A percentile compares a stretch with the other conserved stretches of the same genome.
Evolutionary conservation across 2,888 invertebrate species (phyloP).

Genomic region (Caenorhabditis uteleia): DNA sequence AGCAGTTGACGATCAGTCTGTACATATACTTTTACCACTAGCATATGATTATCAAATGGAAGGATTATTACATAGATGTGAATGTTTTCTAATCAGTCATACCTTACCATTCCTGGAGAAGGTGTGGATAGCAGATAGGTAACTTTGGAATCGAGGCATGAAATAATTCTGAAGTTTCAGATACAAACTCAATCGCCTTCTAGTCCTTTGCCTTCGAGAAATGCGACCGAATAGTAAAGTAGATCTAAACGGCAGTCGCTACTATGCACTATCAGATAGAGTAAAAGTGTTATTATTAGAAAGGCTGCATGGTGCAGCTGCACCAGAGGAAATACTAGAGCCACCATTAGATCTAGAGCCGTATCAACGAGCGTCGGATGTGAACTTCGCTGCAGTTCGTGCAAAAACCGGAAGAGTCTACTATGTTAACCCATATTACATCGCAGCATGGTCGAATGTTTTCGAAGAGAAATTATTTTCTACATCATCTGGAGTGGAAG

Average conservation of each 20-base stretch:
- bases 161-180: slow-evolving; percentile 14
- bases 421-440: slow-evolving; percentile 68
- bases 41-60: slow-evolving; percentile 70
- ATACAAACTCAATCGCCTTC: slow-evolving; percentile 67
- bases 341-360: slow-evolving; percentile 67
- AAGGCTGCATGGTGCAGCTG: slow-evolving; percentile 65
- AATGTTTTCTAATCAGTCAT: slow-evolving; percentile 67
- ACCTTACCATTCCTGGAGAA: slow-evolving; percentile 68
- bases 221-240: slow-evolving; percentile 65
- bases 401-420: slow-evolving; percentile 68
- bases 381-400: slow-evolving; percentile 66
- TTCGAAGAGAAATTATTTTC: slow-evolving; percentile 57
- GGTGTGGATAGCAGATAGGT: slow-evolving; percentile 69
- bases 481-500: slow-evolving; percentile 53
- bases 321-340: slow-evolving; percentile 68
- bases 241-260: slow-evolving; percentile 66
- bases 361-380: slow-evolving; percentile 61
- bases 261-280: slow-evolving; percentile 67
- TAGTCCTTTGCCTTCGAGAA: slow-evolving; percentile 67
- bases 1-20: slow-evolving; percentile 67
- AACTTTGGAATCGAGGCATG: not conserved
- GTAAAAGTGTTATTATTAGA: slow-evolving; percentile 69
- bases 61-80: slow-evolving; percentile 69
- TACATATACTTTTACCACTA: slow-evolving; percentile 66
- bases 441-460: slow-evolving; percentile 69